Evolutionary conservation across 2,113 vertebrate species (phyloP).

Genomic region (Corythaixoides concolor): DNA sequence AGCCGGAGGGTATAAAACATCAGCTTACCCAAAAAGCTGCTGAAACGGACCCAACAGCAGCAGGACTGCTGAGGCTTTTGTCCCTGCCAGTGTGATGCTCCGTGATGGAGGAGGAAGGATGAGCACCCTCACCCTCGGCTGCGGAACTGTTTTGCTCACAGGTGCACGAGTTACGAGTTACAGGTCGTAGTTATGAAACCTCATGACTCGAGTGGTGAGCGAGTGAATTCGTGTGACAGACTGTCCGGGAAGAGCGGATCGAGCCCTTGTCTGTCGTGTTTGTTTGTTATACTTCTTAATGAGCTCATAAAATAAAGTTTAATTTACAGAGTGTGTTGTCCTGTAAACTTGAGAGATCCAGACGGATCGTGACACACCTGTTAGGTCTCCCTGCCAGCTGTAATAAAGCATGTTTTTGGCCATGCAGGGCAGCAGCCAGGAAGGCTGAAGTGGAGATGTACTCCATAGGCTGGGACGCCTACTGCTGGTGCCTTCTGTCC

Average conservation of each 20-base stretch:
- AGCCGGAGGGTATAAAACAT: neutral
- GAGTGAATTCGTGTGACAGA: too few species aligned
- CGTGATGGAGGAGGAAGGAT: accelerated
- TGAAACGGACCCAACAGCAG: neutral
- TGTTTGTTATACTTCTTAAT: neutral
- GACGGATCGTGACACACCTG: accelerated
- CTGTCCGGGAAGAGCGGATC: neutral
- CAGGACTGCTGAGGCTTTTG: neutral
- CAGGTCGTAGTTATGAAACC: neutral
- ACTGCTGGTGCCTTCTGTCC: too few species aligned
- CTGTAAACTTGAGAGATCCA: neutral
- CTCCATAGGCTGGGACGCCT: too few species aligned
- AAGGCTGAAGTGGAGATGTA: too few species aligned
- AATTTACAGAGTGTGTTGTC: neutral
- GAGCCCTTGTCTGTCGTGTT: neutral
- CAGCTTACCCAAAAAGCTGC: neutral
- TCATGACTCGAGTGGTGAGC: neutral
- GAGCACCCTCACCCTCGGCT: accelerated
- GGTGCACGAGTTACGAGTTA: neutral
- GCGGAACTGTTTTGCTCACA: neutral
- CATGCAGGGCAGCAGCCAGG: neutral
- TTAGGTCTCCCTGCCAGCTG: neutral
- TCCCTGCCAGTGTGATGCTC: neutral
- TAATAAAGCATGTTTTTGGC: accelerated
- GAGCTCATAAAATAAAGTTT: neutral